Evolutionary conservation across 2,888 invertebrate genomes (phyloP), one percentile per base, ranked within the genome.

Genomic region (Cerceris rybyensis): DNA sequence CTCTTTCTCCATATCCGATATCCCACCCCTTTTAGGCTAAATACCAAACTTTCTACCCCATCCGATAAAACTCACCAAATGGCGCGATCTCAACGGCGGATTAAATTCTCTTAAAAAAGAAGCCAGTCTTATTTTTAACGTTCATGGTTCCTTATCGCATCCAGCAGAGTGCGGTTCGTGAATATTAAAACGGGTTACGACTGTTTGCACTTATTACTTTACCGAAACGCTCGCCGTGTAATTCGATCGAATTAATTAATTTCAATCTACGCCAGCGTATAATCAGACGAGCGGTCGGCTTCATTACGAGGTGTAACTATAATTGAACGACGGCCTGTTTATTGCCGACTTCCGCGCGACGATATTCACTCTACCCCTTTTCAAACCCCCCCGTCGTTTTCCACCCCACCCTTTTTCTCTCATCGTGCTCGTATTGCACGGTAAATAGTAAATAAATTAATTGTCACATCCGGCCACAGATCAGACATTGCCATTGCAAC

Each of bases 371-470:
- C 28, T 28, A 4, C 2, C 28, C 28, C 28, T 4, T 28, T 28
- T 28, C 28, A 28, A 28, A 28, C 28, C 28, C 28, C 28, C 28
- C 28, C 28, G 28, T 28, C 28, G 28, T 28, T 28, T 28, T 28
- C 4, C 28, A 1, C 1, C 28, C 28, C 28, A 2, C 28, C 28
- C 28, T 1, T 28, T 28, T 28, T 28, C 28, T 28, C 28, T 28
- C 28, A 4, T 68, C 13, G 46, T 52, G 52, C 16, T 7, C 65
- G 49, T 55, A 54, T 13, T 77, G 75, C 59, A 78, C 81, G 77
- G 79, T 85, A 88, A 88, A 88, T 84, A 87, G 89, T 87, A 88
- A 90, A 90, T 88, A 89, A 89, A 90, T 90, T 88, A 90, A 90
- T 87, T 85, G 86, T 82, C 81, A 76, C 70, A 66, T 70, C 65